Base-by-base conservation (phyloP, 1,140 invertebrate species). In the Leptoteleia sp. region DNA sequence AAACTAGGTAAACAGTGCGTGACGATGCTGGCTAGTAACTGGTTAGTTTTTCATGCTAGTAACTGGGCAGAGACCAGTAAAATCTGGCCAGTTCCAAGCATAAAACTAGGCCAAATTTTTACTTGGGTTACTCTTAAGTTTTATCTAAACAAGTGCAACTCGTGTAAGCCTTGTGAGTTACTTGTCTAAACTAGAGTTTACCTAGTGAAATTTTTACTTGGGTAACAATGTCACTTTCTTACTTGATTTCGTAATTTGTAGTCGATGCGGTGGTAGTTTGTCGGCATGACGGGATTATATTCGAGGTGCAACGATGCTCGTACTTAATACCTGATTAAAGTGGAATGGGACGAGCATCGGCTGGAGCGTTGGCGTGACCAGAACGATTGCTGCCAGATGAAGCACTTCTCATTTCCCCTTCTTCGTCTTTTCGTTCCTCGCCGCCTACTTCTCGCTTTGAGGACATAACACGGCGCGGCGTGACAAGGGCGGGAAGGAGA, bases 321-420 rank as follows among this genome's bases (percentile, higher is more conserved):
- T 87, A 88, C 87, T 87, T 88, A 87, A 87, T 85, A 87, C 84
- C 86, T 87, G 84, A 87, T 88, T 87, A 85, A 87, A 87, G 78
- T 65, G 70, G 67, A 35, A 38, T 65, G 27, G 61, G 27, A 16
- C n/a, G 16, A 12, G 15, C 16, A 8, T 17, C 37, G 22, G 54
- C 13, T 45, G 47, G 42, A 61, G 80, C 78, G 82, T 81, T 85
- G 82, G 84, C 84, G 83, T 83, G 84, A 85, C 82, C 81, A 79
- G 81, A 82, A 76, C 83, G 79, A 84, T 87, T 82, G 82, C 81
- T 81, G 45, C 67, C 73, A 80, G 81, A 84, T 81, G 83, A 84
- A 77, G 67, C 71, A 55, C 52, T 48, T 57, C 64, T 61, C 64
- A 52, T 65, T 57, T 68, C 75, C 59, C 37, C 22, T 35, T 55